phyloP scores from a whole-genome alignment of 2,888 invertebrate genomes.

The Tiliacea aurago region DNA sequence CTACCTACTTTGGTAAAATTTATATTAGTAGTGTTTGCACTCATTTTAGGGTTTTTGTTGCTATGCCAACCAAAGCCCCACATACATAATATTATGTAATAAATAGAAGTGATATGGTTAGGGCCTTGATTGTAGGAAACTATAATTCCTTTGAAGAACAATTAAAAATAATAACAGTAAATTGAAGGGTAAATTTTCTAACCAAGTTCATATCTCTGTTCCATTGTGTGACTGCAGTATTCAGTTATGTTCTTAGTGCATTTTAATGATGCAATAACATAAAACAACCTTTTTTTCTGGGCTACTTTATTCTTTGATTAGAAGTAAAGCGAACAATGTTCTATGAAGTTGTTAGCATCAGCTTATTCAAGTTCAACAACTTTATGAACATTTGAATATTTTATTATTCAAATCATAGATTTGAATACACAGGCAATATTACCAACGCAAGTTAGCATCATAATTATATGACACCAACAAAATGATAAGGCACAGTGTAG shows the following conservation, averaged over 20 bases:
- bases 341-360: neutral
- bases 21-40: neutral
- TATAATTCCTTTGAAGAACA: slow-evolving; percentile 16
- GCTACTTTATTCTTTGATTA: neutral
- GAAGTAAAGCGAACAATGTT: neutral
- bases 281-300: neutral
- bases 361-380: slow-evolving; percentile 1
- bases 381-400: slow-evolving; percentile 4
- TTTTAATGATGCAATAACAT: slow-evolving; percentile 9
- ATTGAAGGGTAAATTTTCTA: slow-evolving; percentile 10
- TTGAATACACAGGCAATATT: neutral
- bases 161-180: slow-evolving; percentile 24
- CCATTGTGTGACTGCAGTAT: slow-evolving; percentile 33
- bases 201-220: neutral
- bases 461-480: slow-evolving; percentile 33
- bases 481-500: slow-evolving; percentile 37
- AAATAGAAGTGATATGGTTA: neutral
- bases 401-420: slow-evolving; percentile 8
- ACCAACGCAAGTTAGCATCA: slow-evolving; percentile 16
- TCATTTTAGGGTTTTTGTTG: neutral
- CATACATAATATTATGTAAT: neutral
- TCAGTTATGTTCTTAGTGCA: slow-evolving; percentile 4
- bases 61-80: slow-evolving; percentile 20
- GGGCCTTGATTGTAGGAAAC: neutral
- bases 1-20: neutral